These are phyloP conservation scores for Microtus oregoni DNA, from an alignment of 2,113 vertebrate species.

Conservation along the genomic window DNA sequence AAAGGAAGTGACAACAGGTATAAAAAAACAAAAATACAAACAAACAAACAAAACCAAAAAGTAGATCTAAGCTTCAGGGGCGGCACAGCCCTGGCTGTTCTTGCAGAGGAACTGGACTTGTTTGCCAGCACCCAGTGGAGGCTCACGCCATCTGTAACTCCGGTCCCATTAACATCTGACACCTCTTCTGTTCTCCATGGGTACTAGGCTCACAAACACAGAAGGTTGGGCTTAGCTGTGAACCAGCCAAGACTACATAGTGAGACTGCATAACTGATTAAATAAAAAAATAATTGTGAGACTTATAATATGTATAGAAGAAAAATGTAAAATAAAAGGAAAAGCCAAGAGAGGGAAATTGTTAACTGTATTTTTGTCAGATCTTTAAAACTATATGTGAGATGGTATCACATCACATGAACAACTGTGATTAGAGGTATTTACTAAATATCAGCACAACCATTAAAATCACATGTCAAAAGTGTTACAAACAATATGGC, in stretches of 20 bases:
- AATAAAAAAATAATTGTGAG: constrained; percentile 31
- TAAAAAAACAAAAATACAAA: no score
- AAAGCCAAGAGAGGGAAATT: neutral
- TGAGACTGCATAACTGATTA: constrained; percentile 9
- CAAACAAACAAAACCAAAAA: no score
- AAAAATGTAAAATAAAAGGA: constrained; percentile 10
- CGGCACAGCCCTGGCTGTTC: neutral
- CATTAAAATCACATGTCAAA: constrained; percentile 1
- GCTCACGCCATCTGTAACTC: neutral
- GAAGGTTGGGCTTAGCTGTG: neutral
- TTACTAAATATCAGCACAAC: neutral
- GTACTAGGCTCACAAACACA: neutral
- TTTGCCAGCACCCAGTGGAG: neutral
- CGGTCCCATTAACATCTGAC: neutral
- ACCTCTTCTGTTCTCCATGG: no score
- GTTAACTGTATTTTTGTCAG: neutral
- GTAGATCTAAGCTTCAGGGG: neutral
- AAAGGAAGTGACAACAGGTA: constrained; percentile 5
- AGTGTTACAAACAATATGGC: neutral
- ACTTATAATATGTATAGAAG: constrained; percentile 12
- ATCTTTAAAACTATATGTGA: constrained; percentile 9
- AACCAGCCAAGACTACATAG: neutral
- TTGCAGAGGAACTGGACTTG: neutral
- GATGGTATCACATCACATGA: neutral
- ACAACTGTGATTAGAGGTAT: neutral